Evolutionary conservation across 53 echinoderm and acorn worm genomes (phyloP).

Genomic region (Pentamera pediparva): DNA sequence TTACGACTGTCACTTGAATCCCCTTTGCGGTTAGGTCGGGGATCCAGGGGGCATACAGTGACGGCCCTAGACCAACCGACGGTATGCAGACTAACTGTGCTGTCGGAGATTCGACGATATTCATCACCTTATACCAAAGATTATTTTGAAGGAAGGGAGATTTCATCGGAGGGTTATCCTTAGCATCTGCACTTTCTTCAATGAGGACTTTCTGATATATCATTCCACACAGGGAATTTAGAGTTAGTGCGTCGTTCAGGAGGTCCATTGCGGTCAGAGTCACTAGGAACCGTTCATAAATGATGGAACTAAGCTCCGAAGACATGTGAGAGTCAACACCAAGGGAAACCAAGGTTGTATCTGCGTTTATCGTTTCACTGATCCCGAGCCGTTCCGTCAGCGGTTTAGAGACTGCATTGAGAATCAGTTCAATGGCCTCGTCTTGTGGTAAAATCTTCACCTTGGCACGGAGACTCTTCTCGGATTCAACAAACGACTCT

Average conservation of each 20-base stretch:
- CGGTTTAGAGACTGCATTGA: conserved; percentile 57
- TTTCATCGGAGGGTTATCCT: conserved; percentile 37
- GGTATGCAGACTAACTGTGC: conserved; percentile 86
- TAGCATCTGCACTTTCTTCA: conserved; percentile 30
- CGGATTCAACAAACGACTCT: conserved; percentile 67
- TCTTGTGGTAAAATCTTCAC: conserved; percentile 45
- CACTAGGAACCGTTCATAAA: conserved; percentile 81
- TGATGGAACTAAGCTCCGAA: conserved; percentile 75
- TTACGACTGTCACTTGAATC: conserved; percentile 67
- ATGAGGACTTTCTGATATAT: conserved; percentile 70
- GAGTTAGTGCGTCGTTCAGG: conserved; percentile 79
- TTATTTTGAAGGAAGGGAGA: conserved; percentile 34
- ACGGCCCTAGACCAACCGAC: conserved; percentile 82
- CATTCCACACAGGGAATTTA: conserved; percentile 52
- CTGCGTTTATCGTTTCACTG: conserved; percentile 54
- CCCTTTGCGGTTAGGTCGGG: conserved; percentile 59
- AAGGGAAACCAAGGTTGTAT: conserved; percentile 71
- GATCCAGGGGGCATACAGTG: conserved; percentile 72
- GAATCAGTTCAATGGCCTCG: conserved; percentile 67
- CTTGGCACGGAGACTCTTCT: conserved; percentile 73
- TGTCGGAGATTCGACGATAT: conserved; percentile 54
- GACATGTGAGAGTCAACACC: conserved; percentile 97
- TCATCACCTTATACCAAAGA: conserved; percentile 69
- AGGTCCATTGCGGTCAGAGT: conserved; percentile 83
- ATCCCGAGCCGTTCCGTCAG: conserved; percentile 79